These are phyloP conservation scores for Erebia palarica DNA, from an alignment of 2,888 invertebrate species.

Conservation along the genomic window DNA sequence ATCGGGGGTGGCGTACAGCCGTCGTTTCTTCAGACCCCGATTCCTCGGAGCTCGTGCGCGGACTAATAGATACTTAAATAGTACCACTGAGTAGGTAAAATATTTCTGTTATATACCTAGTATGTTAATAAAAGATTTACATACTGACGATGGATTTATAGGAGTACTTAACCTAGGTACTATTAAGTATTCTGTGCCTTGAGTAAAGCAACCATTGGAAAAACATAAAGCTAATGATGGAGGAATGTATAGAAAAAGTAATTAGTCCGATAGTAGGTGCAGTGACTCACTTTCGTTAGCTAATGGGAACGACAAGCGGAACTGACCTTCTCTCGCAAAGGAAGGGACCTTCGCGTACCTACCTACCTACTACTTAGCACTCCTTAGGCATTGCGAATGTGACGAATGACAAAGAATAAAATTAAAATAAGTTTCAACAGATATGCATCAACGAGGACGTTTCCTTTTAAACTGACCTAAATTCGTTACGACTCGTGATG, in stretches of 20 bases:
- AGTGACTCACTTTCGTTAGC: conserved; percentile 54
- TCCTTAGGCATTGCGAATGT: conserved; percentile 1
- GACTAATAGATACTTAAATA: no score
- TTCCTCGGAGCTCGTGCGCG: no score
- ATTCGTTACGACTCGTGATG: background rate
- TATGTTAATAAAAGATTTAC: background rate
- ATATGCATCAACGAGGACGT: conserved; percentile 30
- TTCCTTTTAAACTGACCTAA: conserved; percentile 6
- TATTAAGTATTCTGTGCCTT: background rate
- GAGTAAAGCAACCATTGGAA: conserved; percentile 8
- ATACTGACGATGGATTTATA: background rate
- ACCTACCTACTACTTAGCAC: background rate
- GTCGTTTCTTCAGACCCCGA: no score
- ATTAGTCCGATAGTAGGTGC: conserved; percentile 33
- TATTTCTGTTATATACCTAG: no score
- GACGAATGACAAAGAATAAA: conserved; percentile 32
- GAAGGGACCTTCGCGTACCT: conserved; percentile 43
- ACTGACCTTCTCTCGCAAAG: conserved; percentile 51
- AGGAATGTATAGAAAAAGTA: conserved; percentile 33
- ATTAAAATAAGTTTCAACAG: conserved; percentile 12
- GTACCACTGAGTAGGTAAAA: no score
- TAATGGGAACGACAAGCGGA: conserved; percentile 56
- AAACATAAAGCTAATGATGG: conserved; percentile 19
- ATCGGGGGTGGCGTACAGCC: no score
- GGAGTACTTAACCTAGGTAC: background rate